A percentile compares a stretch with the other conserved stretches of the same genome.
These are phyloP conservation scores for Silurus glanis DNA, from an alignment of 2,113 vertebrate genomes.

Conservation along the genomic window DNA sequence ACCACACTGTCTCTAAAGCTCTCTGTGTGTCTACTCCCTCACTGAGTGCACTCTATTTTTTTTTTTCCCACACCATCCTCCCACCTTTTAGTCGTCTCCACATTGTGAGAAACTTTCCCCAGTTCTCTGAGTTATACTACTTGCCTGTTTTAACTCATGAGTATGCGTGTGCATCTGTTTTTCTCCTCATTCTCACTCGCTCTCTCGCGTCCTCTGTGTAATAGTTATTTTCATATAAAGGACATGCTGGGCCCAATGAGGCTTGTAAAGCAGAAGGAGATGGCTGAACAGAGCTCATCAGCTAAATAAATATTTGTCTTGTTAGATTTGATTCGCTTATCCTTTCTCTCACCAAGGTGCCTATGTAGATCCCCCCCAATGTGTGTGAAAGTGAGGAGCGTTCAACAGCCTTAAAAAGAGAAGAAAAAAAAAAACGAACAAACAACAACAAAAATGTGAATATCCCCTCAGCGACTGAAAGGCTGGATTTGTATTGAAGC, in stretches of 20 bases:
- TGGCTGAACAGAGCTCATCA: conserved; percentile 57
- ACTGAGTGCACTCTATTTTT: background rate
- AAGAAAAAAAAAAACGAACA: too few relatives aligned
- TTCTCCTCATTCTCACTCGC: background rate
- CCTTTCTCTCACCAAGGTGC: conserved; percentile 52
- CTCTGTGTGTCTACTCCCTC: conserved; percentile 9
- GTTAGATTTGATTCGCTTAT: conserved; percentile 65
- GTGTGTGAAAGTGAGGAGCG: background rate
- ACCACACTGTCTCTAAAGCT: conserved; percentile 40
- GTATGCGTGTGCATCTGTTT: background rate
- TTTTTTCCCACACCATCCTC: conserved; percentile 2
- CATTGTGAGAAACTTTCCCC: background rate
- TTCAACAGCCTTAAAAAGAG: background rate
- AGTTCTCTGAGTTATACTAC: background rate
- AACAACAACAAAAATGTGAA: too few relatives aligned
- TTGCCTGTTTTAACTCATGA: background rate
- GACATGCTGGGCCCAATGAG: conserved; percentile 62
- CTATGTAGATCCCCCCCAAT: background rate
- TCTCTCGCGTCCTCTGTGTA: background rate
- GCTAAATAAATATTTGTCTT: conserved; percentile 69
- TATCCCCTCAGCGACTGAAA: background rate
- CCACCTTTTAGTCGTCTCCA: conserved; percentile 4
- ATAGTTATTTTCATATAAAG: conserved; percentile 65
- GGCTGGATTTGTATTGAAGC: background rate
- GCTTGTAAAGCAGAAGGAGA: conserved; percentile 53